phyloP scores from a whole-genome alignment of 1,140 invertebrate genomes.

The Ericerus pela region DNA sequence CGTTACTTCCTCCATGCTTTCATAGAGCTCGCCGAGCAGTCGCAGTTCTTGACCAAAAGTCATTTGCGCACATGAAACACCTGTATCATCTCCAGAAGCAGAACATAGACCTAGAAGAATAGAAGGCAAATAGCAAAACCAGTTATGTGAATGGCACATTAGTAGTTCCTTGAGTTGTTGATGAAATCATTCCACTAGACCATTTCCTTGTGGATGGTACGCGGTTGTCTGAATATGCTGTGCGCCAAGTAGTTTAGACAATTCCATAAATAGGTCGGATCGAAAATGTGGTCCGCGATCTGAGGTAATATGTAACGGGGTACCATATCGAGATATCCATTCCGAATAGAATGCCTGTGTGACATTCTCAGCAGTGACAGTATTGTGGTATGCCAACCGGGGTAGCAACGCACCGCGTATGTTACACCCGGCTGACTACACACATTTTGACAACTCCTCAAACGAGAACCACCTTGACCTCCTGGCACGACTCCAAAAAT shows the following conservation, averaged over 20 bases:
- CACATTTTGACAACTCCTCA: no score
- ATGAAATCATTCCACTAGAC: constrained; percentile 24
- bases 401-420: no score
- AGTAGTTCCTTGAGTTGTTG: constrained; percentile 30
- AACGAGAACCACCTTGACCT: no score
- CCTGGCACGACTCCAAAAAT: no score
- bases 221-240: constrained; percentile 25
- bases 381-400: no score
- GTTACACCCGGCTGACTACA: no score
- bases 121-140: constrained; percentile 19
- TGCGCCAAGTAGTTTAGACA: background rate
- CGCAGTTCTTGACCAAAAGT: background rate
- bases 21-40: no score
- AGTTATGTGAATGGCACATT: constrained; percentile 20
- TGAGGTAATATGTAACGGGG: constrained; percentile 23
- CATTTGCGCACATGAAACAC: constrained; percentile 25
- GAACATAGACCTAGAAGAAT: constrained; percentile 22
- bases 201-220: constrained; percentile 30
- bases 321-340: constrained; percentile 28
- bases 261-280: background rate
- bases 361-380: constrained; percentile 28
- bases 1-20: no score
- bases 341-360: constrained; percentile 6
- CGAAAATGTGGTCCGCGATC: constrained; percentile 30
- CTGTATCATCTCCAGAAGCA: constrained; percentile 16